A percentile compares a stretch with the other conserved stretches of the same genome.
phyloP scores from a whole-genome alignment of 2,113 vertebrate genomes.

The Maylandia zebra region DNA sequence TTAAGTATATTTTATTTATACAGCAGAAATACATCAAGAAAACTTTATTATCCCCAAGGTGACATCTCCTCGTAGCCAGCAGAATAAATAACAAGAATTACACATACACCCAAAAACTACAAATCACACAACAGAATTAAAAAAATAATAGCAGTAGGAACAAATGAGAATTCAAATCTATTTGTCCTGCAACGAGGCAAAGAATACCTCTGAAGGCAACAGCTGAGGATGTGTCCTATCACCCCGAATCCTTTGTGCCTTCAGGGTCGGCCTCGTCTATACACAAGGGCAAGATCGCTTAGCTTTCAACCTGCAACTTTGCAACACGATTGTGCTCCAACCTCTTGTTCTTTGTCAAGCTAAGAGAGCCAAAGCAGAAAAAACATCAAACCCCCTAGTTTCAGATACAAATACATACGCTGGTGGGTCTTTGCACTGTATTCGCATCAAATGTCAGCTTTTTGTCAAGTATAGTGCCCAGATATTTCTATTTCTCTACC shows the following conservation, averaged over 20 bases:
- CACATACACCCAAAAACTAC: background rate
- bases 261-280: rapidly evolving
- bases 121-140: background rate
- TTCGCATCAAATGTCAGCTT: background rate
- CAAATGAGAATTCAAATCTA: background rate
- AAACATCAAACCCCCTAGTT: background rate
- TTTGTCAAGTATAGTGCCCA: background rate
- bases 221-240: rapidly evolving
- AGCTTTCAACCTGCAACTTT: background rate
- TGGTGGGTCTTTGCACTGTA: background rate
- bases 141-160: rapidly evolving
- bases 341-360: background rate
- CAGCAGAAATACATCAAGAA: background rate
- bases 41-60: background rate
- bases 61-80: background rate
- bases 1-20: background rate
- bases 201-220: rapidly evolving
- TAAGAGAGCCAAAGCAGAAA: background rate
- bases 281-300: background rate
- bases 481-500: background rate
- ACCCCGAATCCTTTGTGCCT: background rate
- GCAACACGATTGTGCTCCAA: background rate
- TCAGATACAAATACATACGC: background rate
- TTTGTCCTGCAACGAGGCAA: background rate
- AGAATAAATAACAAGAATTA: background rate